phyloP scores from a whole-genome alignment of 2,113 vertebrate genomes.

The Neogale vison region DNA sequence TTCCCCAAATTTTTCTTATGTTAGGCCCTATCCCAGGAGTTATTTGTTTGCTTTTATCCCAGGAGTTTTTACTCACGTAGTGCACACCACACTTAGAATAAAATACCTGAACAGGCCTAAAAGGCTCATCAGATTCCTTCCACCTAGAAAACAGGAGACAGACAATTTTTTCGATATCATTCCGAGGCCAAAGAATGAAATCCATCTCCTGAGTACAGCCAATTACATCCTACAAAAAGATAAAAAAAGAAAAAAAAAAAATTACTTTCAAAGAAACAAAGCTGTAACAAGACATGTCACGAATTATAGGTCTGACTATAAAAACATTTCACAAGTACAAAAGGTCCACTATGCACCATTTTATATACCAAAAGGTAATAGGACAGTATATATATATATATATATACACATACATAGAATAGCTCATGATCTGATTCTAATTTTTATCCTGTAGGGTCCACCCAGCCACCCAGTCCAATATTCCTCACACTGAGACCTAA shows the following conservation, averaged over 20 bases:
- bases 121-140: conserved; percentile 98
- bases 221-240: conserved; percentile 92
- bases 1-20: not conserved
- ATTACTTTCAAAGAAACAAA: not conserved
- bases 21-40: not conserved
- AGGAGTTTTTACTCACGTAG: not conserved
- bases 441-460: not conserved
- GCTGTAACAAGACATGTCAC: not conserved
- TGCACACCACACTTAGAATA: not conserved
- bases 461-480: not conserved
- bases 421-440: not conserved
- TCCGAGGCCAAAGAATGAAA: conserved; percentile 99
- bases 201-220: conserved; percentile 99
- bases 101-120: conserved; percentile 97
- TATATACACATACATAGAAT: not conserved
- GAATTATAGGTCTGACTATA: not conserved
- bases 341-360: not conserved
- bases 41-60: not conserved
- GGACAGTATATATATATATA: not conserved
- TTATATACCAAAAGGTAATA: not conserved
- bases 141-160: conserved; percentile 99
- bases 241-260: not conserved
- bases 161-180: conserved; percentile 99
- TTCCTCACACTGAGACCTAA: not conserved
- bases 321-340: not conserved